Percentiles rank a stretch among this genome's conserved stretches.
phyloP scores from a whole-genome alignment of 2,113 vertebrate genomes.

The Platichthys stellatus region DNA sequence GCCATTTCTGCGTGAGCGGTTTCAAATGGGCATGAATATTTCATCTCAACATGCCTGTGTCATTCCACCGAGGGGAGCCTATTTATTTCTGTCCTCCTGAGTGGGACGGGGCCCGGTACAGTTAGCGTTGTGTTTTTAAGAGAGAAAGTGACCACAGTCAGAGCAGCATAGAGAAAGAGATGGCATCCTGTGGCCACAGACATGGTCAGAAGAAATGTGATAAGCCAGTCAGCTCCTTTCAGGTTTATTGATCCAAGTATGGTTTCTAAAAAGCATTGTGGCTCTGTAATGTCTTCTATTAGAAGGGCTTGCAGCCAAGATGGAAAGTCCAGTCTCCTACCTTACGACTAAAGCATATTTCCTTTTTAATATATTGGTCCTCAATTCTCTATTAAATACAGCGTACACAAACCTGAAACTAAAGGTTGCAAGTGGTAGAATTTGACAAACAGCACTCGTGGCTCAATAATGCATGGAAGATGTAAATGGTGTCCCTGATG shows the following conservation, averaged over 20 bases:
- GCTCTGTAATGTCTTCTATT: conserved; percentile 48
- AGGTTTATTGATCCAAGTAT: conserved; percentile 69
- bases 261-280: conserved; percentile 51
- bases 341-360: neutral
- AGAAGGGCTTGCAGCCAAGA: conserved; percentile 23
- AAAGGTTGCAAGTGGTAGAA: neutral
- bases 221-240: conserved; percentile 47
- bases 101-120: conserved; percentile 47
- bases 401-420: neutral
- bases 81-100: conserved; percentile 71
- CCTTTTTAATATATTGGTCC: neutral
- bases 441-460: neutral
- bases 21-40: conserved; percentile 79
- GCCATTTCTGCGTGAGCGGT: conserved; percentile 65
- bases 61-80: conserved; percentile 48
- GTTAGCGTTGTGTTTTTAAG: conserved; percentile 27
- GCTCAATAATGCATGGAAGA: neutral
- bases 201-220: conserved; percentile 68
- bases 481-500: neutral
- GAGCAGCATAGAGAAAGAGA: conserved; percentile 27
- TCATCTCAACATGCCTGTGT: conserved; percentile 67
- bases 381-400: neutral
- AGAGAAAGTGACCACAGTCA: conserved; percentile 29
- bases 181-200: conserved; percentile 37
- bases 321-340: conserved; percentile 6